Percentiles rank a stretch among this genome's conserved stretches.
Conservation (phyloP, 2,888 invertebrate genomes). For the Sinohyriopsis cumingii region DNA sequence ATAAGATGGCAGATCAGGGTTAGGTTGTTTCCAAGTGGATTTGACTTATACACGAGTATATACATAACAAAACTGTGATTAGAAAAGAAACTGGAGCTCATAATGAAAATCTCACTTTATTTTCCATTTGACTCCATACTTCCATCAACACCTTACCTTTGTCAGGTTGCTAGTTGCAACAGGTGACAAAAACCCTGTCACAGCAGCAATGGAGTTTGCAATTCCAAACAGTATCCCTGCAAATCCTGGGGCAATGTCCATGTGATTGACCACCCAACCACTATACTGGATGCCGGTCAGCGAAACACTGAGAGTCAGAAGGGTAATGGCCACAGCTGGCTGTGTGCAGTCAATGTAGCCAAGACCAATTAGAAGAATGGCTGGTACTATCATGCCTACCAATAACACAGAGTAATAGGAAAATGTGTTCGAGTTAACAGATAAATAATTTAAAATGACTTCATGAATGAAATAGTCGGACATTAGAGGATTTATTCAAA, state of each 20-base stretch:
- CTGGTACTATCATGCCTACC: slow-evolving; percentile 65
- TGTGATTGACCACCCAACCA: slow-evolving; percentile 71
- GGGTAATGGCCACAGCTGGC: slow-evolving; percentile 56
- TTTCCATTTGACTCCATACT: too few species aligned
- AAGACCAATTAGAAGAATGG: slow-evolving; percentile 61
- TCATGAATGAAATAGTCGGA: not conserved
- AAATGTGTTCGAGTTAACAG: not conserved
- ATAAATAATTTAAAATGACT: not conserved
- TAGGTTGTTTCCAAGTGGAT: too few species aligned
- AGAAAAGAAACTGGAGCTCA: too few species aligned
- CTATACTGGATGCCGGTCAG: slow-evolving; percentile 66
- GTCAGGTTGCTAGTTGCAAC: slow-evolving; percentile 66
- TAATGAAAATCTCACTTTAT: too few species aligned
- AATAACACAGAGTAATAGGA: not conserved
- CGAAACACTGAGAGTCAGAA: slow-evolving; percentile 64
- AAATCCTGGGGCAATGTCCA: slow-evolving; percentile 70
- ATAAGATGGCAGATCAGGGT: too few species aligned
- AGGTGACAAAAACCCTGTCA: slow-evolving; percentile 70
- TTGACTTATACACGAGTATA: too few species aligned
- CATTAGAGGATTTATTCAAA: too few species aligned
- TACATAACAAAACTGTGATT: too few species aligned
- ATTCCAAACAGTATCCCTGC: slow-evolving; percentile 71
- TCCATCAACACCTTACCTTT: slow-evolving; percentile 13
- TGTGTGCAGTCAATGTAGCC: slow-evolving; percentile 67
- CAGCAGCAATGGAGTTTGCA: slow-evolving; percentile 69